A percentile compares a stretch with the other conserved stretches of the same genome.
Conservation (phyloP, 2,888 invertebrate species). For the Eremobia ochroleuca region DNA sequence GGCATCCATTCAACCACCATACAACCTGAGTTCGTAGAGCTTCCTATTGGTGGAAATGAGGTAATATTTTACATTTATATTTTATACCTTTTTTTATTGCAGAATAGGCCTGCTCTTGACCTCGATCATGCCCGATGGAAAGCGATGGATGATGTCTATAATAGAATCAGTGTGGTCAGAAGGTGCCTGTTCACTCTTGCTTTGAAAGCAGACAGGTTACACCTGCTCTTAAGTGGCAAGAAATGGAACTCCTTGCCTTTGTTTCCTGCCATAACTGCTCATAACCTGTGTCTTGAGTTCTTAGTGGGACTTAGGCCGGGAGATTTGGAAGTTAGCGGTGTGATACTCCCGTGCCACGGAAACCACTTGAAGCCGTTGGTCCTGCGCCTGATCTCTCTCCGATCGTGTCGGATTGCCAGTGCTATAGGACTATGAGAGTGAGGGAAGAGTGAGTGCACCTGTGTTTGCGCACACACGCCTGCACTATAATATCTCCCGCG, state of each 20-base stretch:
- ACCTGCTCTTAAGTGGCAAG: neutral
- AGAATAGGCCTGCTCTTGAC: neutral
- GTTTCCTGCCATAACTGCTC: neutral
- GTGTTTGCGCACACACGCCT: neutral
- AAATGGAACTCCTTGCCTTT: neutral
- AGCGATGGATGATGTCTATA: neutral
- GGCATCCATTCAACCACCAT: constrained; percentile 99
- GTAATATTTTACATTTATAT: constrained; percentile 65
- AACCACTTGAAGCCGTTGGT: neutral
- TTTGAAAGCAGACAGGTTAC: neutral
- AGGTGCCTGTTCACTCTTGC: neutral
- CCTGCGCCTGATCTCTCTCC: neutral
- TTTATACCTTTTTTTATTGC: neutral
- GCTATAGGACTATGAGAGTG: neutral
- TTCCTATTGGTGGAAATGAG: constrained; percentile 90
- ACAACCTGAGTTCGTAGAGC: constrained; percentile 99
- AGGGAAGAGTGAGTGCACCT: neutral
- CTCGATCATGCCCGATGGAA: neutral
- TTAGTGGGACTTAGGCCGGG: neutral
- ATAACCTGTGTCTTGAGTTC: neutral
- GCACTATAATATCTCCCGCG: neutral
- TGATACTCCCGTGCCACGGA: neutral
- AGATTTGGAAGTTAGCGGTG: neutral
- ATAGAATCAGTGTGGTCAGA: neutral
- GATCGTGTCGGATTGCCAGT: neutral